phyloP scores from a whole-genome alignment of 2,888 invertebrate species.

The Reticulitermes lucifugus region DNA sequence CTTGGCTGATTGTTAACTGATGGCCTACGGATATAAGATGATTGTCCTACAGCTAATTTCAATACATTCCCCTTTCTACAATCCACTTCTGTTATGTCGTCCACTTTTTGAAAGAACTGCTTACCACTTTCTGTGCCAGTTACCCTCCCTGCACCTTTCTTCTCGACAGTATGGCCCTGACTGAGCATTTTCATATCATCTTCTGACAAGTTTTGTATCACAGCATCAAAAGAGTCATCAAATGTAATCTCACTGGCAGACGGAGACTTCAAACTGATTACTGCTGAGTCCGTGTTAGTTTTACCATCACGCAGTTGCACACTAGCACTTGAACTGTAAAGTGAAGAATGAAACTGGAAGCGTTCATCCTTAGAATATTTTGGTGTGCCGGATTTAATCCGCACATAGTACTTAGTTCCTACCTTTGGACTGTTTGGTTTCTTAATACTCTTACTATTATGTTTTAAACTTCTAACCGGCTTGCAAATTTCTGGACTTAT shows the following conservation, averaged over 20 bases:
- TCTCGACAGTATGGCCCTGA: not conserved
- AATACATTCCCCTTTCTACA: not conserved
- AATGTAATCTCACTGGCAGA: not conserved
- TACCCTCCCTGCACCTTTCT: not conserved
- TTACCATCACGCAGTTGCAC: not conserved
- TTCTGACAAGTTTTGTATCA: slow-evolving; percentile 37
- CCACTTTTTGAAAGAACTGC: not conserved
- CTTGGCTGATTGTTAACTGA: not conserved
- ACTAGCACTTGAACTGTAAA: not conserved
- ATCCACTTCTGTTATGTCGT: not conserved
- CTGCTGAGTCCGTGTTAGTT: not conserved
- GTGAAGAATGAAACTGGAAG: not conserved
- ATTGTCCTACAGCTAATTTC: not conserved
- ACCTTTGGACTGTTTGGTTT: not conserved
- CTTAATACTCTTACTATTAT: not conserved
- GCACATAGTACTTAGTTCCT: slow-evolving; percentile 2
- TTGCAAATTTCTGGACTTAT: not conserved
- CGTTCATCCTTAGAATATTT: not conserved
- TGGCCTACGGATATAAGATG: not conserved
- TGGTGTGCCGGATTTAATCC: not conserved
- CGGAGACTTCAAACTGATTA: not conserved
- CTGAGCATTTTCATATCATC: slow-evolving; percentile 43
- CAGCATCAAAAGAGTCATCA: slow-evolving; percentile 44
- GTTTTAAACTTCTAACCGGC: not conserved
- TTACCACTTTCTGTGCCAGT: no score